These are phyloP conservation scores for Petroica traversi DNA, from an alignment of 2,113 vertebrate genomes.

Conservation along the genomic window DNA sequence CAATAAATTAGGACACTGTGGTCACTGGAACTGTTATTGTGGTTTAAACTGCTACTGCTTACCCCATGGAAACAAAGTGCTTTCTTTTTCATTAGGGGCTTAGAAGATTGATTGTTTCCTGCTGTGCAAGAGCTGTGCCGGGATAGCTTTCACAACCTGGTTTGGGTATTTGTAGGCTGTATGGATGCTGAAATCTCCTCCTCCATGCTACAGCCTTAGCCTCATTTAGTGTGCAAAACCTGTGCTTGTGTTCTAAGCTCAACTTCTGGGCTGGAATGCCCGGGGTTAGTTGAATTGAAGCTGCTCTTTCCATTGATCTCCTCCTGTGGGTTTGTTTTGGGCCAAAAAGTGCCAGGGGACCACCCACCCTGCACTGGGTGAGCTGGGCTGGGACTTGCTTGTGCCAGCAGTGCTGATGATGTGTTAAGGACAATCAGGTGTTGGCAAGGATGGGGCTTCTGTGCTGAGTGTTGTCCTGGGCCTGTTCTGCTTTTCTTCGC, in stretches of 20 bases:
- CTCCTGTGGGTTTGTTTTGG: not conserved
- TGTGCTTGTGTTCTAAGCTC: not conserved
- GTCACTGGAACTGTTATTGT: constrained; percentile 50
- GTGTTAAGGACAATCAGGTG: not conserved
- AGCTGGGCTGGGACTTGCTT: not conserved
- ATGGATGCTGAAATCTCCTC: not conserved
- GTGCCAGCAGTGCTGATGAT: not conserved
- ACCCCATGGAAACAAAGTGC: constrained; percentile 46
- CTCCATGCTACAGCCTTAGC: not conserved
- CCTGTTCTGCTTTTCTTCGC: not conserved
- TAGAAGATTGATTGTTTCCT: constrained; percentile 27
- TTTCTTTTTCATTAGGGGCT: constrained; percentile 11
- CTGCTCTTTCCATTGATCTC: not conserved
- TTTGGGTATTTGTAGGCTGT: not conserved
- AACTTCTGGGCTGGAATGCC: not conserved
- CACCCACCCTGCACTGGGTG: not conserved
- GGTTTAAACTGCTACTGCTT: constrained; percentile 43
- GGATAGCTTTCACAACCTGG: not conserved
- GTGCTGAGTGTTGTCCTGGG: not conserved
- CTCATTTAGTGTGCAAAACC: not conserved
- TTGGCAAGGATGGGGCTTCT: not conserved
- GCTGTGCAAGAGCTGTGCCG: not conserved
- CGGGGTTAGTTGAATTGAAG: not conserved
- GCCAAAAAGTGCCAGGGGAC: not conserved
- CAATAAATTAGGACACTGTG: constrained; percentile 8